Evolutionary conservation across 2,888 invertebrate species (phyloP).

Genomic region (Sipunculus nudus): DNA sequence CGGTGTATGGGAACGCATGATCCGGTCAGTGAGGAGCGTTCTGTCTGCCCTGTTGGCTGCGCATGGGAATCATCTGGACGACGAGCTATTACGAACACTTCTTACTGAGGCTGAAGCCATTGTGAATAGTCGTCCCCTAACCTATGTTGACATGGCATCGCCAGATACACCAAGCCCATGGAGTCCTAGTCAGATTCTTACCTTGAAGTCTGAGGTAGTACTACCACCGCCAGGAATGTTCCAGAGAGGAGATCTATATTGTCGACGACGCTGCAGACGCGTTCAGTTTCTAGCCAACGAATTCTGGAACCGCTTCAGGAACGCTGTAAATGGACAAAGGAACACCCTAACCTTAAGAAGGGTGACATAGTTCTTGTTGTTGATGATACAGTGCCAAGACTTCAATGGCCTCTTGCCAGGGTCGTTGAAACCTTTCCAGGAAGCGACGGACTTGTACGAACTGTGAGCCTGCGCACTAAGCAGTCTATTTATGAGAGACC

Average conservation of each 20-base stretch:
- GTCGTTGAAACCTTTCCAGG: constrained; percentile 10
- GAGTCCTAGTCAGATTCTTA: no score
- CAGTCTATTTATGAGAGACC: no score
- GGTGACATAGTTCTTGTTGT: constrained; percentile 16
- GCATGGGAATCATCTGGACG: no score
- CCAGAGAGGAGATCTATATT: constrained; percentile 7
- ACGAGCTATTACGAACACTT: no score
- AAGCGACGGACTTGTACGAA: constrained; percentile 16
- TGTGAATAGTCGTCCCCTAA: no score
- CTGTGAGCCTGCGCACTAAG: constrained; percentile 18
- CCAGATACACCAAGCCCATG: no score
- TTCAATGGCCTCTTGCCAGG: constrained; percentile 15
- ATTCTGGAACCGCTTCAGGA: constrained; percentile 20
- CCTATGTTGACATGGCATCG: no score
- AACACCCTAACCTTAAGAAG: background rate
- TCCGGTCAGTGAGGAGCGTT: no score
- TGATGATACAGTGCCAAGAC: background rate
- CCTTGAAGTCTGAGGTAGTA: no score
- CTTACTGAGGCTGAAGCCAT: no score
- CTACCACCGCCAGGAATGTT: constrained; percentile 14
- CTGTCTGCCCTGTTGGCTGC: no score
- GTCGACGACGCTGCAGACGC: constrained; percentile 10
- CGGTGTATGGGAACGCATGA: no score
- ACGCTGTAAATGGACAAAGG: constrained; percentile 17
- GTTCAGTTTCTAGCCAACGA: constrained; percentile 21